Evolutionary conservation across 1,140 invertebrate genomes (phyloP).

Genomic region (Cydia strobilella): DNA sequence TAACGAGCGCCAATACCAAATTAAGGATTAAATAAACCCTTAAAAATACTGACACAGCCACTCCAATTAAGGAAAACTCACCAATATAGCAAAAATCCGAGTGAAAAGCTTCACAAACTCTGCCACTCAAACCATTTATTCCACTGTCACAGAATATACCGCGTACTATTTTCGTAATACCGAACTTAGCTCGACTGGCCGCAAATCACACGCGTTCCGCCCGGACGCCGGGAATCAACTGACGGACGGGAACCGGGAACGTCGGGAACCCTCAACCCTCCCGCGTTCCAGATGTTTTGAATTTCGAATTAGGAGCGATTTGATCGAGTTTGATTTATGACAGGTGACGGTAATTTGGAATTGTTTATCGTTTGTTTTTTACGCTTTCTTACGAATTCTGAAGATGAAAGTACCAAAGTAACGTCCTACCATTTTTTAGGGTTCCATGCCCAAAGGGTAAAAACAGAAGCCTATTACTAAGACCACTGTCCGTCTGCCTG

Average conservation of each 20-base stretch:
- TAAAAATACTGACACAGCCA: constrained; percentile 3
- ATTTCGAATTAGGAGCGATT: constrained; percentile 15
- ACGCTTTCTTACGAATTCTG: no score
- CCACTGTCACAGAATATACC: background rate
- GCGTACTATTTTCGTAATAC: constrained; percentile 21
- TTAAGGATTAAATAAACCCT: background rate
- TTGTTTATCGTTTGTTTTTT: background rate
- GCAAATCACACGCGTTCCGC: background rate
- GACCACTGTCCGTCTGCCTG: no score
- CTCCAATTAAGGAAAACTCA: constrained; percentile 24
- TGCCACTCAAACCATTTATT: constrained; percentile 18
- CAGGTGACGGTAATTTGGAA: constrained; percentile 10
- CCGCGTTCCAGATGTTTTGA: constrained; percentile 22
- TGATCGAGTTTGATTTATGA: constrained; percentile 28
- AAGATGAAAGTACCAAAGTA: no score
- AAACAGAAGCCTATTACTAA: no score
- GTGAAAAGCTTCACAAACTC: constrained; percentile 18
- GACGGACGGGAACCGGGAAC: background rate
- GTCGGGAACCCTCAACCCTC: background rate
- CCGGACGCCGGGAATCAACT: constrained; percentile 18
- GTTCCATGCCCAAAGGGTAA: no score
- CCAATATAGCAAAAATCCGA: constrained; percentile 20
- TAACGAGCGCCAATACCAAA: constrained; percentile 20
- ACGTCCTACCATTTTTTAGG: no score
- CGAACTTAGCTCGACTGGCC: constrained; percentile 13